phyloP scores from a whole-genome alignment of 2,888 invertebrate genomes.

The Glomeris marginata region DNA sequence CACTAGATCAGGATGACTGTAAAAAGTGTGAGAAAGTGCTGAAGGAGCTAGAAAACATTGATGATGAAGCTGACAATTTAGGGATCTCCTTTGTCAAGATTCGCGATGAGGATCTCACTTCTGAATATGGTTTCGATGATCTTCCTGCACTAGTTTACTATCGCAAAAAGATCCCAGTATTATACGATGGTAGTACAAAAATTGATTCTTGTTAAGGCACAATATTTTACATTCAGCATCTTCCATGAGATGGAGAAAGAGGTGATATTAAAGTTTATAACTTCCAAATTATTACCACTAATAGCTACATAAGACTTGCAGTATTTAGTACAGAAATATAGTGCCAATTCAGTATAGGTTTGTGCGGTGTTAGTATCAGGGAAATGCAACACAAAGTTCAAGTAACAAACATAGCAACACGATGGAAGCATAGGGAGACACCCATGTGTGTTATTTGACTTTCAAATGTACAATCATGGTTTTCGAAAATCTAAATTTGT shows the following conservation, averaged over 20 bases:
- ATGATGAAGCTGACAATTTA: constrained; percentile 84
- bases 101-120: constrained; percentile 75
- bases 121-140: constrained; percentile 79
- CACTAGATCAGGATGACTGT: constrained; percentile 74
- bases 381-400: no score
- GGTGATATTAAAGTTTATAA: no score
- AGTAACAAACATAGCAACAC: no score
- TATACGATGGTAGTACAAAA: constrained; percentile 90
- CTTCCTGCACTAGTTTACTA: constrained; percentile 83
- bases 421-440: no score
- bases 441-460: no score
- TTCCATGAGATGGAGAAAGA: neutral
- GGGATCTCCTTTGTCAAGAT: constrained; percentile 91
- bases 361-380: no score
- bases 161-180: constrained; percentile 83
- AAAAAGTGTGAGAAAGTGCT: constrained; percentile 80
- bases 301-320: no score
- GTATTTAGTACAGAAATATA: no score
- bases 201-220: neutral
- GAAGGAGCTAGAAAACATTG: constrained; percentile 82
- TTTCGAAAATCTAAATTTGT: no score
- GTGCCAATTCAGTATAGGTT: no score
- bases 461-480: no score
- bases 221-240: neutral
- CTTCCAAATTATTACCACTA: no score